Evolutionary conservation across 2,888 invertebrate genomes (phyloP), one percentile per base, ranked within the genome.

Genomic region (Apodemia mormo): DNA sequence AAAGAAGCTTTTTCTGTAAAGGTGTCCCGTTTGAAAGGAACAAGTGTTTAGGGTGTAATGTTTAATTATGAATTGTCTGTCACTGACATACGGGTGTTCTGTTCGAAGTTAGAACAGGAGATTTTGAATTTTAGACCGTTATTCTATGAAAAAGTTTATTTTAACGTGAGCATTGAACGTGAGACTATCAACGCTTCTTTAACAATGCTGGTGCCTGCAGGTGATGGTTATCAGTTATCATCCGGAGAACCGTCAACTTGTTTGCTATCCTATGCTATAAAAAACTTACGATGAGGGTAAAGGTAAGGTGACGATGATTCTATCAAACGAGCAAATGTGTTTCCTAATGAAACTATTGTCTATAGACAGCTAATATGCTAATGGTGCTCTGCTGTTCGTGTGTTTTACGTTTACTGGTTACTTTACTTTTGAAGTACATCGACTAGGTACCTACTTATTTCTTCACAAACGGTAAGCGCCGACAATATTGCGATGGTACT

Each of bases 1-100:
- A 64, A 22, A 64, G 58, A 64, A 64, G 30, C 61, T 64, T 64
- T 37, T 33, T 64, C 61, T 64, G 33, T 37, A 64, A 64, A 64
- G 61, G 61, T 64, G 61, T 64, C 61, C 61, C 37, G 33, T 64
- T 33, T 33, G 61, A 64, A 64, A 33, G 7, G 61, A 64, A 64
- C 61, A 64, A 64, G 61, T 64, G 61, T 33, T 37, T 33, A 64
- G 61, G 61, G 61, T 64, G 40, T 40, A 40, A 40, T 40, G 61
- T 61, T 61, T 33, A 14, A 14, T 61, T 61, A 37, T 64, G 61
- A 64, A 64, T 64, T 29, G 61, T 64, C 61, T 37, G 61, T 37
- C 61, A 64, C 14, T 33, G 61, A 64, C 61, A 64, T 37, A 64
- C 33, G 61, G 61, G 33, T 37, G 5, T 64, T 64, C 33, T 33